Conservation (phyloP, 1,140 invertebrate species). For the Leptinotarsa defecta region DNA sequence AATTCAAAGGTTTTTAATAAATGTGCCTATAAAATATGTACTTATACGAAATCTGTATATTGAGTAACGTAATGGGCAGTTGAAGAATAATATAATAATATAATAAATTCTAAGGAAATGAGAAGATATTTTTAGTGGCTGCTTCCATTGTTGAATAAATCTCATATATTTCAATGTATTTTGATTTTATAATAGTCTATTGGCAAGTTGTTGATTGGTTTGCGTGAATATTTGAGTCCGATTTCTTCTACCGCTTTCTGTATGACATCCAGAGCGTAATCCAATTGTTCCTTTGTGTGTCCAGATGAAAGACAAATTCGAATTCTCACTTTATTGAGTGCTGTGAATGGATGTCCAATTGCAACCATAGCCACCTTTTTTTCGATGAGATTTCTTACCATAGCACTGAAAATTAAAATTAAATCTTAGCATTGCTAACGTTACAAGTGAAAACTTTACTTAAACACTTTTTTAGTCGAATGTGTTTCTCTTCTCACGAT, state of each 20-base stretch:
- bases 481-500: too few species aligned
- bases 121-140: too few species aligned
- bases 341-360: constrained; percentile 97
- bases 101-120: too few species aligned
- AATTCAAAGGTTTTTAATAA: too few species aligned
- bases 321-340: constrained; percentile 90
- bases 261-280: constrained; percentile 78
- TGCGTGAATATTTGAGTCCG: constrained; percentile 74
- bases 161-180: constrained; percentile 34
- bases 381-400: constrained; percentile 81
- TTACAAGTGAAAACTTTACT: too few species aligned
- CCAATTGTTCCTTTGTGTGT: constrained; percentile 94
- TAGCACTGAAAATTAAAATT: constrained; percentile 65
- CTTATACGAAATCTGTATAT: too few species aligned
- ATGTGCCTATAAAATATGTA: too few species aligned
- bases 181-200: constrained; percentile 62
- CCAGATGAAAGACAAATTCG: constrained; percentile 95
- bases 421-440: too few species aligned
- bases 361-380: constrained; percentile 90
- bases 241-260: constrained; percentile 71
- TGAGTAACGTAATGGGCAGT: too few species aligned
- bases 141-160: too few species aligned
- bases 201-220: constrained; percentile 60
- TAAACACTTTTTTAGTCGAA: too few species aligned
- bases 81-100: too few species aligned